These are phyloP conservation scores for Eulemur rubriventer DNA, from an alignment of 2,797 vertebrate species.

Conservation along the genomic window DNA sequence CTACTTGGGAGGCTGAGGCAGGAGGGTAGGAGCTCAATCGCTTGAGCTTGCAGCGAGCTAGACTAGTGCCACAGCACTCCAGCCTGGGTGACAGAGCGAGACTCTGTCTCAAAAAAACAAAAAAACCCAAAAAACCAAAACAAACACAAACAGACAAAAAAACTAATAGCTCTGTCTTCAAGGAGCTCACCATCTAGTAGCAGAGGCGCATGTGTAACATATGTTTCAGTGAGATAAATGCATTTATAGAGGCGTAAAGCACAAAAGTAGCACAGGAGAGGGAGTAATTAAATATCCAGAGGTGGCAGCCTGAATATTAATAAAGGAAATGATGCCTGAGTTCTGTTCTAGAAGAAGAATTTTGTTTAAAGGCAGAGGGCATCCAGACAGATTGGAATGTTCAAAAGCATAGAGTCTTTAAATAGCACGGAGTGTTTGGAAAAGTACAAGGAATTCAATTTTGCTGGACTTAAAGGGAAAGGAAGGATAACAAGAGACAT, in stretches of 20 bases:
- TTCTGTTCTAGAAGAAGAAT: neutral
- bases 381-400: neutral
- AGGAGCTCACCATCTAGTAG: neutral
- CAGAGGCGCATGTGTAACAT: accelerated
- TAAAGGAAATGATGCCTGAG: neutral
- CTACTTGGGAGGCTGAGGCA: no score
- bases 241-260: neutral
- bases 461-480: neutral
- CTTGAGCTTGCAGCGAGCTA: no score
- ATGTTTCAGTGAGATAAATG: neutral
- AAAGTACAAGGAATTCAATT: neutral
- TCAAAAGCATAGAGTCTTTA: neutral
- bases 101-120: no score
- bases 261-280: neutral
- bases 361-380: neutral
- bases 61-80: no score
- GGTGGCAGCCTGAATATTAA: neutral
- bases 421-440: neutral
- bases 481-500: neutral
- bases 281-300: neutral
- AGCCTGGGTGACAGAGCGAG: no score
- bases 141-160: no score
- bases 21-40: no score
- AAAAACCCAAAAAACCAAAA: no score
- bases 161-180: neutral